These are phyloP conservation scores for Gila orcuttii DNA, from an alignment of 2,113 vertebrate species.

Conservation along the genomic window DNA sequence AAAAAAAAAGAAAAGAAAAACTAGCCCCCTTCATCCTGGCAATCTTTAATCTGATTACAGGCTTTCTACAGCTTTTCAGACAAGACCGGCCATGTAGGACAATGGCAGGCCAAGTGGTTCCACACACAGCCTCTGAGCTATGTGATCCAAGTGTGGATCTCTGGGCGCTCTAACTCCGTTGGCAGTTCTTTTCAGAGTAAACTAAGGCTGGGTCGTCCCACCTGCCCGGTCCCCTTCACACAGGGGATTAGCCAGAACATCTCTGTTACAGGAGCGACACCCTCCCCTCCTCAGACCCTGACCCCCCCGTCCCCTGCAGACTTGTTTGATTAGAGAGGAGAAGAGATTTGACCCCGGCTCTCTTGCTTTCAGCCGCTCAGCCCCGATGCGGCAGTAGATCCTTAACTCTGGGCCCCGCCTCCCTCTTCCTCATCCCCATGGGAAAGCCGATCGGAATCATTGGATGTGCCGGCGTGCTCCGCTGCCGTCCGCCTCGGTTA, in stretches of 20 bases:
- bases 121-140: slow-evolving; percentile 75
- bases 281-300: slow-evolving; percentile 44
- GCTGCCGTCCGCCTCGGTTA: slow-evolving; percentile 54
- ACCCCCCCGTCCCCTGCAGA: slow-evolving; percentile 48
- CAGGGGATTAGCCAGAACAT: slow-evolving; percentile 66
- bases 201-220: slow-evolving; percentile 60
- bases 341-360: slow-evolving; percentile 56
- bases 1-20: slow-evolving; percentile 46
- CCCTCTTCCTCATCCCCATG: slow-evolving; percentile 48
- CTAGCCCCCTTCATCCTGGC: slow-evolving; percentile 73
- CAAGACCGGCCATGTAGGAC: slow-evolving; percentile 73
- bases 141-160: slow-evolving; percentile 75
- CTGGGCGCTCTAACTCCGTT: slow-evolving; percentile 56
- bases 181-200: slow-evolving; percentile 61
- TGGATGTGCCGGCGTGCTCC: slow-evolving; percentile 41
- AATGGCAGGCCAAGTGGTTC: slow-evolving; percentile 80
- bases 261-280: slow-evolving; percentile 64
- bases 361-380: slow-evolving; percentile 33
- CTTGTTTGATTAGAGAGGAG: slow-evolving; percentile 64
- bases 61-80: slow-evolving; percentile 85
- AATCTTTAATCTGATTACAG: slow-evolving; percentile 99
- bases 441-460: slow-evolving; percentile 53
- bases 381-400: slow-evolving; percentile 14
- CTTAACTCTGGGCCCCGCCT: background rate
- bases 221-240: slow-evolving; percentile 60